Evolutionary conservation across 37 sponge, comb jelly and placozoan species (phyloP).

Genomic region (Tethya wilhelma): DNA sequence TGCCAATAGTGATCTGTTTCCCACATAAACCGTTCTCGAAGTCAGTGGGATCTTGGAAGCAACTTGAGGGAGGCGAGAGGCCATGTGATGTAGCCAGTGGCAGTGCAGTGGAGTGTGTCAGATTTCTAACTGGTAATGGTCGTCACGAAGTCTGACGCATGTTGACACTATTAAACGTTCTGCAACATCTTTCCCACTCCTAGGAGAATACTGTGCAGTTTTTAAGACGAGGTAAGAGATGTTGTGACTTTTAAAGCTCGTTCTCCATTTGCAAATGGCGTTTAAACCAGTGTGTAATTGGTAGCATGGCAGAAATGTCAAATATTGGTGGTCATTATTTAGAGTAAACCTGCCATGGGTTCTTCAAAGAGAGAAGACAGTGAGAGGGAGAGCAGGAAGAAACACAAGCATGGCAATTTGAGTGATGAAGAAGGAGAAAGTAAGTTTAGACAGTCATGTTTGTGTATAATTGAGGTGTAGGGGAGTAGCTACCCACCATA

Average conservation of each 20-base stretch:
- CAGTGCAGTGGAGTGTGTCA: no score
- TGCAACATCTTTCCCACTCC: no score
- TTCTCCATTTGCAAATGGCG: no score
- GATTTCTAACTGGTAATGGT: no score
- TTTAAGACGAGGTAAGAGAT: no score
- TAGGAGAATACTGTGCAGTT: no score
- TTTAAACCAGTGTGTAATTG: no score
- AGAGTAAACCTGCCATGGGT: background rate
- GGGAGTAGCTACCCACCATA: background rate
- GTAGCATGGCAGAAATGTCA: no score
- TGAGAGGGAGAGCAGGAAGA: background rate
- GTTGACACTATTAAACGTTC: no score
- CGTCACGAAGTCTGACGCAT: no score
- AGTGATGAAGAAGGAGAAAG: background rate
- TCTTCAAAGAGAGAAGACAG: background rate
- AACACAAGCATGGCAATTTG: background rate
- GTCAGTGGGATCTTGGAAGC: constrained; percentile 4
- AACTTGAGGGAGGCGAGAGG: background rate
- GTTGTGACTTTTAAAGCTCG: no score
- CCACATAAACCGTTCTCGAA: constrained; percentile 35
- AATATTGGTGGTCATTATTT: constrained; percentile 7
- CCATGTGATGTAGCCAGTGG: no score
- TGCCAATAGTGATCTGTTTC: constrained; percentile 1
- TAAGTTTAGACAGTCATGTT: background rate
- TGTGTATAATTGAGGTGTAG: background rate